Base-by-base conservation (phyloP, 2,797 vertebrate species). In the Discoglossus pictus region DNA sequence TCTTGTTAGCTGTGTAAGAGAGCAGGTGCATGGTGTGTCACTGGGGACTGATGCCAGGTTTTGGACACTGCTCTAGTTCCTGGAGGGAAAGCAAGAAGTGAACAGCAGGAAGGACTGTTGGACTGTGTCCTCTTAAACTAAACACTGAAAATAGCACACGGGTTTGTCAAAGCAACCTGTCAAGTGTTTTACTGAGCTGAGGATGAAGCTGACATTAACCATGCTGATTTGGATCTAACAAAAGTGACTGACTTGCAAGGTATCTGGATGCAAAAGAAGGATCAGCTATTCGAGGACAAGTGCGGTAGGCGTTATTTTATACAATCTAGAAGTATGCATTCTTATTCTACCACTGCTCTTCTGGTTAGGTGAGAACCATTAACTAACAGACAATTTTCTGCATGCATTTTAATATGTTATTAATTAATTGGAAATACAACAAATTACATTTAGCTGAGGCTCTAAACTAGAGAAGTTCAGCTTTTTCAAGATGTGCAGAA, bases 91-190 rank as follows among this genome's bases (percentile, higher is more conserved):
- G 42, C 20, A 11, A 40, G 36, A 40, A 40, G 36, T 23, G 13
- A 42, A n/a, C n/a, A n/a, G 53, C 53, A 56, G 53, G 53, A 56
- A 56, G 53, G 53, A 56, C 20, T 25, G 53, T 42, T 40, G 53
- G 53, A 56, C 20, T 25, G 53, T 42, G 36, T 56, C 53, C 36
- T 23, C 39, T 38, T 56, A 24, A 56, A 40, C 53, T 39, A 56
- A 56, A 40, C 53, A 56, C 12, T 17, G 53, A 56, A 36, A 24
- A 56, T 56, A 56, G 36, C 53, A 10, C 10, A 56, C 40, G 20
- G 21, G 42, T 40, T 42, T 35, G 53, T 56, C 53, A 56, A 42
- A 56, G 36, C 53, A 56, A 25, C 35, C 36, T 42, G 36, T 40
- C 36, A 40, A 35, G 34, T 16, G 11, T 23, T 15, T 56, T 56